These are phyloP conservation scores for Ephydatia muelleri DNA, from an alignment of 37 sponge, comb jelly and placozoan genomes.

Conservation along the genomic window DNA sequence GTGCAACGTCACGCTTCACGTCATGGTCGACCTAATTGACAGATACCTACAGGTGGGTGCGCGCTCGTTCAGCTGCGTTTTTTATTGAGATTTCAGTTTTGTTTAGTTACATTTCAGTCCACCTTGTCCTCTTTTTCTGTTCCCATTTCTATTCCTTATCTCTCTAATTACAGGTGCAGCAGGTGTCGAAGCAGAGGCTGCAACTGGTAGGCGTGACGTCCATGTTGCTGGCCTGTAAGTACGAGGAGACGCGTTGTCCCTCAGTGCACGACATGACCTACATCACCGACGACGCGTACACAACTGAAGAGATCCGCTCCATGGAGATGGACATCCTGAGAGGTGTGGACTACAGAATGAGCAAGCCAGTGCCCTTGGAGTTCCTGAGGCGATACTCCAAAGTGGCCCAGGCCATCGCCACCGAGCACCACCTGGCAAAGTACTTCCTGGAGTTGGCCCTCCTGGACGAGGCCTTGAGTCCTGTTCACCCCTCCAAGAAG, in stretches of 20 bases:
- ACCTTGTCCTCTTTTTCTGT: neutral
- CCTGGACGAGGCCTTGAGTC: conserved; percentile 11
- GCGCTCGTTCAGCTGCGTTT: neutral
- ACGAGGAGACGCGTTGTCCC: conserved; percentile 78
- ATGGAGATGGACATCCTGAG: conserved; percentile 60
- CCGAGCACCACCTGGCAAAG: conserved; percentile 76
- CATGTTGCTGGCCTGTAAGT: conserved; percentile 69
- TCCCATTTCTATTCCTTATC: neutral
- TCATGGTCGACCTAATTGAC: conserved; percentile 59
- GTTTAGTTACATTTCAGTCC: neutral
- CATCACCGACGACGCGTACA: conserved; percentile 65
- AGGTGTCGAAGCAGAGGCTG: conserved; percentile 34
- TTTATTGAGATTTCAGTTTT: neutral
- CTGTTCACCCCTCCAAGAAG: conserved; percentile 45
- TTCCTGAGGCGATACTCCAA: conserved; percentile 72
- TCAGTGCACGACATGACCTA: conserved; percentile 45
- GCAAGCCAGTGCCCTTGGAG: conserved; percentile 42
- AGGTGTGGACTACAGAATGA: conserved; percentile 42
- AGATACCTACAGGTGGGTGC: conserved; percentile 51
- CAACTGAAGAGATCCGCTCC: conserved; percentile 24
- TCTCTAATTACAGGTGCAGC: neutral
- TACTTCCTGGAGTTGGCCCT: conserved; percentile 75
- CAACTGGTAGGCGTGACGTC: conserved; percentile 73
- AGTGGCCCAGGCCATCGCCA: conserved; percentile 29
- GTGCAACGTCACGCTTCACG: conserved; percentile 58